A percentile compares a stretch with the other conserved stretches of the same genome.
phyloP scores from a whole-genome alignment of 1,140 invertebrate genomes.

The Hydropsyche tenuis region DNA sequence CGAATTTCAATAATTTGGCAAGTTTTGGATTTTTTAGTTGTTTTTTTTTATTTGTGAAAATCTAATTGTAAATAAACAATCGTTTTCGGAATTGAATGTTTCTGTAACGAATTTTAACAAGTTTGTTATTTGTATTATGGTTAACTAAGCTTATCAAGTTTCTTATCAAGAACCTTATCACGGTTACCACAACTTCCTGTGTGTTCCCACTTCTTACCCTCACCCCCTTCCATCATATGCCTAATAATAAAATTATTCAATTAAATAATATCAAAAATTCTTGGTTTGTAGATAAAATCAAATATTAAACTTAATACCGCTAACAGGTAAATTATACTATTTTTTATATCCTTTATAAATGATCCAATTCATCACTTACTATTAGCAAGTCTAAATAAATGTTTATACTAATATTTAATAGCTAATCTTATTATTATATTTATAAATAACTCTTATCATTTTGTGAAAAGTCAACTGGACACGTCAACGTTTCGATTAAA shows the following conservation, averaged over 20 bases:
- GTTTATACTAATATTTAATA: background rate
- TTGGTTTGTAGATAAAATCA: too few relatives aligned
- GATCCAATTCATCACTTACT: background rate
- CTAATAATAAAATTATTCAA: background rate
- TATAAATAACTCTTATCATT: background rate
- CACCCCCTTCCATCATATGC: background rate
- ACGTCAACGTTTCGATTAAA: conserved; percentile 12
- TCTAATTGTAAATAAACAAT: too few relatives aligned
- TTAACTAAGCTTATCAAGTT: conserved; percentile 25
- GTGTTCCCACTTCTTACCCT: background rate
- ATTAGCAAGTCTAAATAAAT: background rate
- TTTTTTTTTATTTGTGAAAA: too few relatives aligned
- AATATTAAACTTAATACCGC: too few relatives aligned
- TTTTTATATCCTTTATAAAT: too few relatives aligned
- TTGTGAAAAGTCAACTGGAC: background rate
- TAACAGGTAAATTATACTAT: too few relatives aligned
- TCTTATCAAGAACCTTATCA: conserved; percentile 27
- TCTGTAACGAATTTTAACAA: background rate
- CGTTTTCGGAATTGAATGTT: too few relatives aligned
- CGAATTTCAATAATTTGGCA: too few relatives aligned
- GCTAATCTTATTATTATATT: background rate
- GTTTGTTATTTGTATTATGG: conserved; percentile 17
- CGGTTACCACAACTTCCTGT: conserved; percentile 32
- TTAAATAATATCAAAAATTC: too few relatives aligned
- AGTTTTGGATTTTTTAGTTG: too few relatives aligned